These are phyloP conservation scores for Pogonomyrmex californicus DNA, from an alignment of 1,140 invertebrate genomes.

Conservation along the genomic window DNA sequence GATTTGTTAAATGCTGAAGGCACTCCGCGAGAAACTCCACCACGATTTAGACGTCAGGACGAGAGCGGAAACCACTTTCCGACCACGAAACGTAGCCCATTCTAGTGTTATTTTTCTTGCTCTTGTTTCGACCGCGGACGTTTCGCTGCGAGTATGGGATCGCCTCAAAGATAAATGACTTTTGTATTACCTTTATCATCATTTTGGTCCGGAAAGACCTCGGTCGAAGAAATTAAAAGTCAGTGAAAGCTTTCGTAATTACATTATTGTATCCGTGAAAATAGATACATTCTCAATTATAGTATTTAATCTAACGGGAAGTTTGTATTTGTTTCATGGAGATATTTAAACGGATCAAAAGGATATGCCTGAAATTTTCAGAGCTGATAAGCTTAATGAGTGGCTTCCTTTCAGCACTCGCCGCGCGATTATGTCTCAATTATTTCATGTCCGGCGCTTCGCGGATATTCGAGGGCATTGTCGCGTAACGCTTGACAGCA, in stretches of 20 bases:
- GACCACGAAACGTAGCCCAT: conserved; percentile 72
- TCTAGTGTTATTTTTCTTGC: conserved; percentile 79
- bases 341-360: not conserved
- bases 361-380: not conserved
- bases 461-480: conserved; percentile 82
- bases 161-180: conserved; percentile 52
- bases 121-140: conserved; percentile 38
- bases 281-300: not conserved
- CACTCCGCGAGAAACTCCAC: conserved; percentile 74
- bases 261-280: not conserved
- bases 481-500: conserved; percentile 82
- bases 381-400: conserved; percentile 35
- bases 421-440: conserved; percentile 80
- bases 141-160: conserved; percentile 33
- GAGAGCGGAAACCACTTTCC: conserved; percentile 78
- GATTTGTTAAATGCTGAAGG: conserved; percentile 75
- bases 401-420: conserved; percentile 39
- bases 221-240: not conserved
- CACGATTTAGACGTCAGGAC: conserved; percentile 76
- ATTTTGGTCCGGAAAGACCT: conserved; percentile 16
- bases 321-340: not conserved
- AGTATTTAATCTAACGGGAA: not conserved
- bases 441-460: conserved; percentile 78
- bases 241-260: not conserved
- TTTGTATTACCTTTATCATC: conserved; percentile 36